Percentiles rank a stretch among this genome's conserved stretches.
phyloP scores from a whole-genome alignment of 2,888 invertebrate genomes.

The Mesorhabditis belari region DNA sequence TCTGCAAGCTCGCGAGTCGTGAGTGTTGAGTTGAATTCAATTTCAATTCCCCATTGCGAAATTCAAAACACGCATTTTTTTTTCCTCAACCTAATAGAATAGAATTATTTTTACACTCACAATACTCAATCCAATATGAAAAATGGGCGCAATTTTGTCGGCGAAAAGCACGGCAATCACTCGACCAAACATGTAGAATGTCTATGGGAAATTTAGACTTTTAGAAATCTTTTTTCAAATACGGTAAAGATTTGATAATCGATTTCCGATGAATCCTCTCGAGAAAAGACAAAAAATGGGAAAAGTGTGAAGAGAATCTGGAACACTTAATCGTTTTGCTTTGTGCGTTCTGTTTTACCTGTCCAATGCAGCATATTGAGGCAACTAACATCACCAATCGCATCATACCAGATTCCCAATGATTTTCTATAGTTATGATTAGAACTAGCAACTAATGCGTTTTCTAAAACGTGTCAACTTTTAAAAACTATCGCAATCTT shows the following conservation, averaged over 20 bases:
- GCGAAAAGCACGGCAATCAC: conserved; percentile 12
- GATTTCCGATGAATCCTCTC: conserved; percentile 17
- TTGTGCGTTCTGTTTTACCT: conserved; percentile 4
- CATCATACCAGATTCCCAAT: conserved; percentile 15
- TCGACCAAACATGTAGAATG: conserved; percentile 19
- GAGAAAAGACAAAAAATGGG: conserved; percentile 25
- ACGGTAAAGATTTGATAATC: conserved; percentile 26
- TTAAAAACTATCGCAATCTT: no score
- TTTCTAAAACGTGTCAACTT: no score
- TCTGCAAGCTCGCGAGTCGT: no score
- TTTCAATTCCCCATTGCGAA: no score
- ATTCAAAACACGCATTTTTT: background rate
- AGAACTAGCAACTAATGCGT: no score
- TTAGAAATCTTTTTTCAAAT: background rate
- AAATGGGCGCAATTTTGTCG: conserved; percentile 26
- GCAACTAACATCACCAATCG: conserved; percentile 23
- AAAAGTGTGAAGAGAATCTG: conserved; percentile 16
- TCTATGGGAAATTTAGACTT: conserved; percentile 5
- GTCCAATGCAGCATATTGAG: conserved; percentile 17
- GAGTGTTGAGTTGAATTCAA: no score
- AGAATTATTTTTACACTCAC: no score
- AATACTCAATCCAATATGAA: conserved; percentile 21
- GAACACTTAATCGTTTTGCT: background rate
- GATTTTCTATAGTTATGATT: no score
- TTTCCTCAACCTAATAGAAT: background rate